Base-by-base conservation (phyloP, 2,113 vertebrate genomes). In the Bujurquina vittata region DNA sequence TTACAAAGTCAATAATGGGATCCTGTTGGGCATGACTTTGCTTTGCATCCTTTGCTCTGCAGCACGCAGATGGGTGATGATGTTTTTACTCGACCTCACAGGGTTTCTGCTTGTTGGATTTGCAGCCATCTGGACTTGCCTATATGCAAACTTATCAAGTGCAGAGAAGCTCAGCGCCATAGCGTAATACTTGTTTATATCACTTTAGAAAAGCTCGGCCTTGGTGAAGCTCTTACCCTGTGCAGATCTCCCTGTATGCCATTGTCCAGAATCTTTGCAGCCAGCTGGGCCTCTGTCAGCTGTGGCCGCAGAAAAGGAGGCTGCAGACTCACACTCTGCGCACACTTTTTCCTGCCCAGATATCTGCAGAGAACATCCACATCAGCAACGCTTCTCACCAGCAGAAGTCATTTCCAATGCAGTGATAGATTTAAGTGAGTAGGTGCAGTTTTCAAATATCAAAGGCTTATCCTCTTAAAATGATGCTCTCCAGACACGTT, bases 241-340 rank as follows among this genome's bases (percentile, higher is more conserved):
- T 97, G 97, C 89, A 98, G 94, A 59, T 98, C 97, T 91, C 96
- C 97, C 86, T 98, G 97, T 81, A 99, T 97, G 86, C 98, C 98
- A 0, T 99, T 99, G 94, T 99, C 98, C 94, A 99, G 96, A 87
- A 99, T 96, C 94, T 99, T 99, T 88, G 97, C 94, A 14, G 94
- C 94, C 95, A 75, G 96, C 93, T 96, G 98, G 78, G 95, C 96
- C 90, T 86, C 97, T 20, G 12, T 97, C 95, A 97, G 94, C 85
- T 97, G 97, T 0, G 97, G 97, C 58, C 97, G 94, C 84, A 98
- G 91, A 92, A 99, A 99, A 1, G 98, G 98, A 29, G 98, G 97
- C 89, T 97, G 96, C 72, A 99, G 96, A 35, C 96, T 92, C 81
- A 97, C 95, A 0, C 94, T 96, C 91, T 96, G 97, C 84, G 95